Percentiles rank a stretch among this genome's conserved stretches.
Conservation (phyloP, 2,113 vertebrate species). For the Symphodus melops region DNA sequence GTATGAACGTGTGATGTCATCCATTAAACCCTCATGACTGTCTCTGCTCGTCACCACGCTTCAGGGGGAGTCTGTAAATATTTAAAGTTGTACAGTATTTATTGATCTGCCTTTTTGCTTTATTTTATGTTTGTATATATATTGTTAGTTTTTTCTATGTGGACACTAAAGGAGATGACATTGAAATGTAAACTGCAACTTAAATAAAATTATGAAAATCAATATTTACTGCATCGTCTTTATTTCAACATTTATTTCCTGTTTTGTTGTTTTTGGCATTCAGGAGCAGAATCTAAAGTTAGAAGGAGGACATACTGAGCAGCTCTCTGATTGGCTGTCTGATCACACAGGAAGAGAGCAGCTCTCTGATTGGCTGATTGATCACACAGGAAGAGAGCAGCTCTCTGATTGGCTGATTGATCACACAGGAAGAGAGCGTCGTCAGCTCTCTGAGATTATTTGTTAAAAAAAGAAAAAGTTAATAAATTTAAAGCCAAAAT, state of each 20-base stretch:
- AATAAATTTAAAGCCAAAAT: too few species aligned
- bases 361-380: too few species aligned
- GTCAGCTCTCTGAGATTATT: too few species aligned
- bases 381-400: too few species aligned
- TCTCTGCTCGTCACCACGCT: conserved; percentile 6
- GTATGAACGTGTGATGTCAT: conserved; percentile 16
- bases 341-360: too few species aligned
- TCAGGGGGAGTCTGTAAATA: conserved; percentile 62
- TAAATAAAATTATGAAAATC: conserved; percentile 31
- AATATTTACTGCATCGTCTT: not conserved
- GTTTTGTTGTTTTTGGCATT: not conserved
- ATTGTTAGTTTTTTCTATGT: conserved; percentile 26
- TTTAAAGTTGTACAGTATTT: conserved; percentile 78
- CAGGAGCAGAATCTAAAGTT: too few species aligned
- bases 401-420: too few species aligned
- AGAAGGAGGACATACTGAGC: too few species aligned
- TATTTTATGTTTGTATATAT: conserved; percentile 24
- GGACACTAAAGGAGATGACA: conserved; percentile 26
- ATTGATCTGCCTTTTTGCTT: conserved; percentile 53
- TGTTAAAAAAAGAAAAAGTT: too few species aligned
- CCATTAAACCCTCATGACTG: conserved; percentile 20
- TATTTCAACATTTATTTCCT: not conserved
- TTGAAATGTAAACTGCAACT: conserved; percentile 15
- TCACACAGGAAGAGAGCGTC: too few species aligned
- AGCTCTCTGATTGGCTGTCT: too few species aligned